These are phyloP conservation scores for Folsomia candida DNA, from an alignment of 2,888 invertebrate species.

Conservation along the genomic window DNA sequence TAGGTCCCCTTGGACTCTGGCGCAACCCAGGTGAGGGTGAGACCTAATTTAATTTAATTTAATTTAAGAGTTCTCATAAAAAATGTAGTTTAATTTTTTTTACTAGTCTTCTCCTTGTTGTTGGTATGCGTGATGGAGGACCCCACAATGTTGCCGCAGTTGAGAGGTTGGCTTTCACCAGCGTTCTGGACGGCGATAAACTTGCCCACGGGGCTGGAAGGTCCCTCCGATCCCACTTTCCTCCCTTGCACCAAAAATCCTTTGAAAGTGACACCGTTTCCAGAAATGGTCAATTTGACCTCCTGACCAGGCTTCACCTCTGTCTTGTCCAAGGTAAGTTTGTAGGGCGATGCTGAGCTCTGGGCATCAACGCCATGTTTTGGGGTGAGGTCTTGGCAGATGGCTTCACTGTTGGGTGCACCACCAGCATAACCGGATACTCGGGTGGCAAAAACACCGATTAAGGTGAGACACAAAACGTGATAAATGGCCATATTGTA, in stretches of 20 bases:
- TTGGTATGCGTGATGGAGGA: constrained; percentile 31
- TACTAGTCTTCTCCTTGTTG: constrained; percentile 14
- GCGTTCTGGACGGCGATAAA: constrained; percentile 12
- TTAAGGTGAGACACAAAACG: not conserved
- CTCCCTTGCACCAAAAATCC: constrained; percentile 43
- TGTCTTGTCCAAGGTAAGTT: constrained; percentile 17
- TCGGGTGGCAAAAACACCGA: not conserved
- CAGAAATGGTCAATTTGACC: constrained; percentile 25
- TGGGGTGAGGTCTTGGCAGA: constrained; percentile 33
- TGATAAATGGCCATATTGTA: not conserved
- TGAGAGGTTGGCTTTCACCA: constrained; percentile 8
- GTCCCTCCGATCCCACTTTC: constrained; percentile 20
- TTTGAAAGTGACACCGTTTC: constrained; percentile 18
- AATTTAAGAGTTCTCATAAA: no score
- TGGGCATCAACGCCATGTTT: constrained; percentile 31
- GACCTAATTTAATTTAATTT: no score
- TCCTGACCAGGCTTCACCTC: constrained; percentile 25
- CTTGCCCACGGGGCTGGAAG: constrained; percentile 24
- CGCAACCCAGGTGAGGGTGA: constrained; percentile 29
- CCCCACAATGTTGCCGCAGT: constrained; percentile 15
- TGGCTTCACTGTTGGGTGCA: constrained; percentile 26
- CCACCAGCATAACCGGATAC: constrained; percentile 26
- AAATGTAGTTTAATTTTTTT: no score
- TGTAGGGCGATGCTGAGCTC: constrained; percentile 20
- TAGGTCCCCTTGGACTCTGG: constrained; percentile 33